Evolutionary conservation across 2,797 vertebrate genomes (phyloP).

Genomic region (Jordanella pulchra): DNA sequence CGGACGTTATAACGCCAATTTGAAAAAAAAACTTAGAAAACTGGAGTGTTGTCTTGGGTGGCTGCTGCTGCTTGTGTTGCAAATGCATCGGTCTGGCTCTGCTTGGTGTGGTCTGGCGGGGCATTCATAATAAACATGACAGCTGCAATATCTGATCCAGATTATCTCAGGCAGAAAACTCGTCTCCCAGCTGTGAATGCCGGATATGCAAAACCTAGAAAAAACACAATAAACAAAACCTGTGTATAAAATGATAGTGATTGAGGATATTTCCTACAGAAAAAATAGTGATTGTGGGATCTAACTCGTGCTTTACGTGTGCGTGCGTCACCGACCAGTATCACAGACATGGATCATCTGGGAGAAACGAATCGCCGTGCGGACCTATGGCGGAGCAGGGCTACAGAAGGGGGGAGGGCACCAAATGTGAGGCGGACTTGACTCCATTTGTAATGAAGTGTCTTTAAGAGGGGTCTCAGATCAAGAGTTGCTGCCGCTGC

Average conservation of each 20-base stretch:
- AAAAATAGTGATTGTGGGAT: neutral
- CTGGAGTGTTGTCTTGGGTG: neutral
- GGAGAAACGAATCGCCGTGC: slow-evolving; percentile 41
- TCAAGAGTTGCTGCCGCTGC: slow-evolving; percentile 28
- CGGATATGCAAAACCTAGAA: neutral
- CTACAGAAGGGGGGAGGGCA: slow-evolving; percentile 51
- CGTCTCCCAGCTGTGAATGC: neutral
- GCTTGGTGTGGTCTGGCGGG: neutral
- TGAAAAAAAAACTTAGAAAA: too few species aligned
- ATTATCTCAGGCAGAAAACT: neutral
- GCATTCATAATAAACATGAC: neutral
- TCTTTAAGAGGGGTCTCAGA: slow-evolving; percentile 56
- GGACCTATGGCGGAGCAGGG: slow-evolving; percentile 64
- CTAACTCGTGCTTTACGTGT: neutral
- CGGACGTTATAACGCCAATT: too few species aligned
- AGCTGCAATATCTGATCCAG: neutral
- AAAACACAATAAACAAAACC: neutral
- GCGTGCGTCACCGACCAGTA: slow-evolving; percentile 58
- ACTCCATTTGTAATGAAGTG: slow-evolving; percentile 68
- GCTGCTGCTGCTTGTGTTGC: neutral
- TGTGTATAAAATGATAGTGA: neutral
- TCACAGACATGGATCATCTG: slow-evolving; percentile 37
- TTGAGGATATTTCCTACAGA: neutral
- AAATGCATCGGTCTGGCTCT: neutral
- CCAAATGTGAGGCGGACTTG: slow-evolving; percentile 46